phyloP scores from a whole-genome alignment of 2,797 vertebrate genomes.

The Thripadectes ignobilis region DNA sequence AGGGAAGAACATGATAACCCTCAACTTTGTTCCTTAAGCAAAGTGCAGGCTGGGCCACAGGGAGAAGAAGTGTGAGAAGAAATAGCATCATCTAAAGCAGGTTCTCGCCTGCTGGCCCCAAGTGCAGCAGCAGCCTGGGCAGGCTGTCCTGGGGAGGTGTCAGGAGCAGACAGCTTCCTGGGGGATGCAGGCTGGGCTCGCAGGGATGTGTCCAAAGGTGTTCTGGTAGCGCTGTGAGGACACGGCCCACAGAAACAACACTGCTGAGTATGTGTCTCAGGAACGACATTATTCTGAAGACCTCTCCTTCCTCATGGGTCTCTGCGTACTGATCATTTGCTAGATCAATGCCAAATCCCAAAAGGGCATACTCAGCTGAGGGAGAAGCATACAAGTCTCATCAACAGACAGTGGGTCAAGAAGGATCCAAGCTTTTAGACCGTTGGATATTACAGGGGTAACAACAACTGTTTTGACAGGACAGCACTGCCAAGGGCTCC shows the following conservation, averaged over 20 bases:
- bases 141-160: not conserved
- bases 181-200: not conserved
- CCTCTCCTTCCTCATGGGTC: not conserved
- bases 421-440: not conserved
- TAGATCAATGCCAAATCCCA: not conserved
- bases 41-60: not conserved
- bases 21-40: not conserved
- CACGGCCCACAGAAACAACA: not conserved
- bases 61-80: not conserved
- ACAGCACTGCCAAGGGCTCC: not conserved
- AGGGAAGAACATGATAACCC: not conserved
- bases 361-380: not conserved
- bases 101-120: not conserved
- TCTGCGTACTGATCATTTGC: not conserved
- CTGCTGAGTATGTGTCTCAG: accelerated
- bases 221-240: not conserved
- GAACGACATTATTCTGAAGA: not conserved
- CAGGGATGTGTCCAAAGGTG: not conserved
- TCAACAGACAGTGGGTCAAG: accelerated
- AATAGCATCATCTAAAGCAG: not conserved
- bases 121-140: not conserved
- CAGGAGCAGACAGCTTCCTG: accelerated
- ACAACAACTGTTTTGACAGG: not conserved
- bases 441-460: accelerated
- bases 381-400: accelerated